Conservation (phyloP, 2,888 invertebrate genomes). For the Trissonchulus sp. region DNA sequence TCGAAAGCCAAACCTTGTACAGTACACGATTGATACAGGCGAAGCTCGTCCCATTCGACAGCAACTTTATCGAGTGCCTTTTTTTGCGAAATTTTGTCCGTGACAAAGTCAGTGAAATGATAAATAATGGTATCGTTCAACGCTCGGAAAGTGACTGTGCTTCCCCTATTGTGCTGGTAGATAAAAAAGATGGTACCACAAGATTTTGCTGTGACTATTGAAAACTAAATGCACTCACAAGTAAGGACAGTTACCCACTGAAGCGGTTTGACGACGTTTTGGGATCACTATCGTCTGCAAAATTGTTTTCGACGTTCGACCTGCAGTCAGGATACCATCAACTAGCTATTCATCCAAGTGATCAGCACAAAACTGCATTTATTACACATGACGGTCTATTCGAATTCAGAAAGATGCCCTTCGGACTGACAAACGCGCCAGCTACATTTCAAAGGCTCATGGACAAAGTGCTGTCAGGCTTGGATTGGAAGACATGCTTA, state of each 20-base stretch:
- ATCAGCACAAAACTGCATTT: conserved; percentile 34
- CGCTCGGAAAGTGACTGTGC: background rate
- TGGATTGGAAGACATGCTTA: background rate
- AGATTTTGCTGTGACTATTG: background rate
- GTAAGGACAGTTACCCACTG: background rate
- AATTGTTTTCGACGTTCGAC: conserved; percentile 26
- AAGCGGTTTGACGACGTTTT: background rate
- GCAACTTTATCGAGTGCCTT: background rate
- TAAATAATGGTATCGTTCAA: background rate
- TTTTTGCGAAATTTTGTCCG: background rate
- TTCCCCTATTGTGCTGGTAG: background rate
- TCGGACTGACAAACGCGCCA: too few species aligned
- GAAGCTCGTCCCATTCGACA: background rate
- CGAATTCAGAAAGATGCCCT: too few species aligned
- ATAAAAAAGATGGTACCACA: conserved; percentile 11
- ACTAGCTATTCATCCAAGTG: conserved; percentile 27
- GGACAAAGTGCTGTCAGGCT: background rate
- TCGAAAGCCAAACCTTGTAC: background rate
- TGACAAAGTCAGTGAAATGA: conserved; percentile 1
- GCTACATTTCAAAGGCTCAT: conserved; percentile 35
- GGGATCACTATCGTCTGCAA: background rate
- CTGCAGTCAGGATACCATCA: conserved; percentile 30
- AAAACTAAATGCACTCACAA: conserved; percentile 12
- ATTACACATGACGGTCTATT: too few species aligned
- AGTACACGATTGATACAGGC: background rate